phyloP scores from a whole-genome alignment of 2,888 invertebrate species.

The Sinhomidia bicolor region DNA sequence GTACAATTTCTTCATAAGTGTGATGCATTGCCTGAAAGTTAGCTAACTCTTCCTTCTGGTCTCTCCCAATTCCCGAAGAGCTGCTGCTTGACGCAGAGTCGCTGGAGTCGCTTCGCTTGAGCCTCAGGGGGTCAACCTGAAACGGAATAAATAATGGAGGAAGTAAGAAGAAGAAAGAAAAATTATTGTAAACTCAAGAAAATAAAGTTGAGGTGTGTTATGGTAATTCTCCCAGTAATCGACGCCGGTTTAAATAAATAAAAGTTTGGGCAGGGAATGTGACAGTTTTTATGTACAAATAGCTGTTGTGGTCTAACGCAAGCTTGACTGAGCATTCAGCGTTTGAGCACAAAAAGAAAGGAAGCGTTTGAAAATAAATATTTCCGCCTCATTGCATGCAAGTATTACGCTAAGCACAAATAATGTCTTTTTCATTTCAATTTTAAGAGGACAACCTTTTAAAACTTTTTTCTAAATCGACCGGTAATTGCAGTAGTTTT shows the following conservation, averaged over 20 bases:
- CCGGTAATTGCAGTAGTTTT: no score
- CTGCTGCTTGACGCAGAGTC: constrained; percentile 75
- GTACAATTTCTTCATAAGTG: constrained; percentile 53
- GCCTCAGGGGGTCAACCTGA: constrained; percentile 75
- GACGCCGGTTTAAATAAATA: no score
- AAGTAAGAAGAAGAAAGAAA: neutral
- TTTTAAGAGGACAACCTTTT: no score
- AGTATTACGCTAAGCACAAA: neutral
- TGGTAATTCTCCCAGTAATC: no score
- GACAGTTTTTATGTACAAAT: neutral
- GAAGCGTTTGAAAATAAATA: no score
- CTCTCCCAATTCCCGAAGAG: constrained; percentile 76
- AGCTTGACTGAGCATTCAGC: neutral
- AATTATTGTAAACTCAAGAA: neutral
- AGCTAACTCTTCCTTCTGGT: constrained; percentile 73
- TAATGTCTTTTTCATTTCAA: neutral
- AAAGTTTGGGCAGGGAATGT: no score
- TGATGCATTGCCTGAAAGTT: constrained; percentile 77
- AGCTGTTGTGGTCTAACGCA: no score
- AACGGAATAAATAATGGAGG: constrained; percentile 23
- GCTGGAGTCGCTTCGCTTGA: constrained; percentile 76
- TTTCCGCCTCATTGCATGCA: neutral
- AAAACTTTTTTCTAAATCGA: no score
- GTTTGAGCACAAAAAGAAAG: neutral
- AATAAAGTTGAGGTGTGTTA: no score